Evolutionary conservation across 2,113 vertebrate genomes (phyloP), one percentile per base, ranked within the genome.

Genomic region (Daboia siamensis): DNA sequence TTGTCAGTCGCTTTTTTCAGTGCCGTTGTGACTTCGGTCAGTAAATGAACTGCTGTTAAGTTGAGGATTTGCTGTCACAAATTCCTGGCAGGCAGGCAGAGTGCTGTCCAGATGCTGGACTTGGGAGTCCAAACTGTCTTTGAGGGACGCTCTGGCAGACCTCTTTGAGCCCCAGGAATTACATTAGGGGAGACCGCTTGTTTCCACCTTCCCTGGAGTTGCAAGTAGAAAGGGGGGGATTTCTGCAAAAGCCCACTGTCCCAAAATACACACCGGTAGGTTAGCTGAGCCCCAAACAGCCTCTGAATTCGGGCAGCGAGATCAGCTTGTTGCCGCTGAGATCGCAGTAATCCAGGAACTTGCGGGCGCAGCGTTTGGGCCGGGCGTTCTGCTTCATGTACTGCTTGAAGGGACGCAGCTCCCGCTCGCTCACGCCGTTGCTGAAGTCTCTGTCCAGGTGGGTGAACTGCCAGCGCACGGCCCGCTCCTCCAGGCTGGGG

Each of bases 341-440:
- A 94, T 98, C 97, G 0, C 97, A 98, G 95, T 96, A 96, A 93
- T 97, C 96, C 44, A 93, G 26, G 1, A 97, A 97, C 92, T 96
- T 97, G 93, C 96, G 97, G 91, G 94, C 96, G 7, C 97, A 98
- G 0, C 96, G 96, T 3, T 96, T 95, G 1, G 97, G 97, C 84
- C 93, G 96, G 44, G 97, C 89, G 91, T 93, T 92, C 56, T 89
- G 93, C 12, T 96, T 96, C 92, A 98, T 95, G 93, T 95, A 96
- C 33, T 93, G 94, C 7, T 95, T 96, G 0, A 98, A 94, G 0
- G 97, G 97, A 0, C 97, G 95, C 0, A 96, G 94, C 92, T 98
- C 97, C 0, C 94, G 94, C 44, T 97, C 95, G 0, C 95, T 97
- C 48, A 98, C 96, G 88, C 93, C 64, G 2, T 95, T 96, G 24